Conservation (phyloP, 2,888 invertebrate genomes). For the Antheraea yamamai region DNA sequence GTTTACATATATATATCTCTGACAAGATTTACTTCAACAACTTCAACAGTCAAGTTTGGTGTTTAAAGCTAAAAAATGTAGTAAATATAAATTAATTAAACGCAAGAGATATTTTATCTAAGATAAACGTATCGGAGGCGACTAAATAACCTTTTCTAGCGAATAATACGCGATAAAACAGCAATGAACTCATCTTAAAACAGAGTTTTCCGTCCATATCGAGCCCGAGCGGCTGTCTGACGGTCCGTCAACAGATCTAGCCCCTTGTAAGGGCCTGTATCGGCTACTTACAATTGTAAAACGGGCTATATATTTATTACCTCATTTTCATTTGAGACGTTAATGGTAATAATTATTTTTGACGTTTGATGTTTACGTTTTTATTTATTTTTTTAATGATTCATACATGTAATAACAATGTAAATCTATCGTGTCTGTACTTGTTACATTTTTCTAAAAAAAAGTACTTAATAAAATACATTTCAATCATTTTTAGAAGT, state of each 20-base stretch:
- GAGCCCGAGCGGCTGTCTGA: slow-evolving; percentile 47
- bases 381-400: slow-evolving; percentile 15
- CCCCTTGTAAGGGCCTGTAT: slow-evolving; percentile 44
- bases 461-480: too few species aligned
- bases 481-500: too few species aligned
- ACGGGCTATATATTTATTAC: slow-evolving; percentile 66
- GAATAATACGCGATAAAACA: slow-evolving; percentile 21
- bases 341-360: slow-evolving; percentile 62
- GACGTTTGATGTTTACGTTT: slow-evolving; percentile 38
- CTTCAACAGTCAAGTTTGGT: slow-evolving; percentile 8
- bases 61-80: slow-evolving; percentile 2
- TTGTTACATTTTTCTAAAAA: background rate
- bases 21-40: background rate
- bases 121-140: slow-evolving; percentile 17
- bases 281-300: slow-evolving; percentile 60
- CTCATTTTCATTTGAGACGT: slow-evolving; percentile 43
- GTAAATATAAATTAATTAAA: background rate
- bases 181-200: slow-evolving; percentile 36
- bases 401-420: too few species aligned
- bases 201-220: slow-evolving; percentile 42
- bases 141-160: slow-evolving; percentile 22
- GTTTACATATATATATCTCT: background rate
- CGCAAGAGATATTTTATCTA: slow-evolving; percentile 12
- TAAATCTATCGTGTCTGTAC: background rate
- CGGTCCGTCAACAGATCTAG: slow-evolving; percentile 58